A percentile compares a stretch with the other conserved stretches of the same genome.
These are phyloP conservation scores for Diaphora mendica DNA, from an alignment of 2,888 invertebrate genomes.

Conservation along the genomic window DNA sequence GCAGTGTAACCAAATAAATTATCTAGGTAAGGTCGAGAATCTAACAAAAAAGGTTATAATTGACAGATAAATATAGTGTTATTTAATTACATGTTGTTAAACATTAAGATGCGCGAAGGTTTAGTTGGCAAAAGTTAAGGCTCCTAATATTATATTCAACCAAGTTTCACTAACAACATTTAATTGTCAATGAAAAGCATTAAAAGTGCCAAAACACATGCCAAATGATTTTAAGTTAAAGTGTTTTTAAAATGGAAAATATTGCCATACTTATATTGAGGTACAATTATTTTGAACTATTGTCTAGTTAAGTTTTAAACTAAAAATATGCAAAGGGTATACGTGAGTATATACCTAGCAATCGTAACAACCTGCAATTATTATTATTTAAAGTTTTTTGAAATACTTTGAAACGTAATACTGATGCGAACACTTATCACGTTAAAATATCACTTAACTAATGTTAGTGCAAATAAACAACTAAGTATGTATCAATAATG, in stretches of 20 bases:
- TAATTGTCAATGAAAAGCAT: not conserved
- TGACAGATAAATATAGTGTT: not conserved
- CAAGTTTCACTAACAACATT: not conserved
- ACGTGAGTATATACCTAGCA: not conserved
- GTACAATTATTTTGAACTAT: too few relatives aligned
- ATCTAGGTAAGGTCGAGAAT: not conserved
- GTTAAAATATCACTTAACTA: not conserved
- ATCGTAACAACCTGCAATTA: too few relatives aligned
- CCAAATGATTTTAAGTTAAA: too few relatives aligned
- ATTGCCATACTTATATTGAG: not conserved
- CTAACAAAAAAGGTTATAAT: not conserved
- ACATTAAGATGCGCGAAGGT: not conserved
- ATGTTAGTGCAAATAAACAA: too few relatives aligned
- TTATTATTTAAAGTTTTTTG: too few relatives aligned
- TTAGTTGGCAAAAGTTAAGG: not conserved
- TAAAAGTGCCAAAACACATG: not conserved
- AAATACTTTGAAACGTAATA: not conserved
- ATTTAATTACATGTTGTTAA: not conserved
- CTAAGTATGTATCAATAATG: too few relatives aligned
- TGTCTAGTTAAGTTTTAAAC: not conserved
- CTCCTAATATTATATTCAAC: not conserved
- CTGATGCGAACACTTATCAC: not conserved
- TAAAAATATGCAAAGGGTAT: not conserved
- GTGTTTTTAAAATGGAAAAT: too few relatives aligned
- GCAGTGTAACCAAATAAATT: not conserved